Evolutionary conservation across 1,140 invertebrate genomes (phyloP).

Genomic region (Tribolium castaneum): DNA sequence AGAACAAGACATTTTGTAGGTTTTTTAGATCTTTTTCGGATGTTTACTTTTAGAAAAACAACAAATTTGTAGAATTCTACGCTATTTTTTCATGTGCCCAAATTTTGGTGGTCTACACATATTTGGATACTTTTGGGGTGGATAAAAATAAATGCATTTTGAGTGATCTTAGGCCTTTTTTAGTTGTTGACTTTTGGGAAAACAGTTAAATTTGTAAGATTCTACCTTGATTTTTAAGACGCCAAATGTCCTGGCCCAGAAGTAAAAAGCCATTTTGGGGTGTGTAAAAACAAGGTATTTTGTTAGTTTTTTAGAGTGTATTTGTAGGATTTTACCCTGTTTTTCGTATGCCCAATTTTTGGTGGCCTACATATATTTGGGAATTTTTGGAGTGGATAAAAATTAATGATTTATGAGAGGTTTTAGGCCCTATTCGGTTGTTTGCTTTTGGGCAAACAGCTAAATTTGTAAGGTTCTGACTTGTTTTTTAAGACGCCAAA

Average conservation of each 20-base stretch:
- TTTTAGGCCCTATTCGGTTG: no score
- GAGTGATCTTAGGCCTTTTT: constrained; percentile 6
- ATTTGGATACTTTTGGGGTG: constrained; percentile 25
- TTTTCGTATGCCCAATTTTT: no score
- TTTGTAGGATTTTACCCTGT: no score
- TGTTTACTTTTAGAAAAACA: no score
- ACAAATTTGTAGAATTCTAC: no score
- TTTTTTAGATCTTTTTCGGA: background rate
- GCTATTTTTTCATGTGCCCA: no score
- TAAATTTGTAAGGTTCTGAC: constrained; percentile 22
- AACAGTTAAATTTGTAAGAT: constrained; percentile 23
- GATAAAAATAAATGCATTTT: constrained; percentile 29
- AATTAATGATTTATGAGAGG: no score
- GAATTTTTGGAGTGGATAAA: no score
- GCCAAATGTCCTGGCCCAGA: constrained; percentile 20
- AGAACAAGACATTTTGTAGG: background rate
- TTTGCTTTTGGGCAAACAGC: constrained; percentile 9
- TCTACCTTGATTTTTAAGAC: constrained; percentile 21
- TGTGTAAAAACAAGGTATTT: background rate
- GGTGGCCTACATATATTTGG: no score
- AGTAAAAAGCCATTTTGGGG: constrained; percentile 24
- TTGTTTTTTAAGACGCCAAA: constrained; percentile 28
- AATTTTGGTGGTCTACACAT: background rate
- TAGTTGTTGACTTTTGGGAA: constrained; percentile 17
- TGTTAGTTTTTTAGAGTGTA: no score